Conservation (phyloP, 2,888 invertebrate genomes). For the Spilosoma lubricipeda region DNA sequence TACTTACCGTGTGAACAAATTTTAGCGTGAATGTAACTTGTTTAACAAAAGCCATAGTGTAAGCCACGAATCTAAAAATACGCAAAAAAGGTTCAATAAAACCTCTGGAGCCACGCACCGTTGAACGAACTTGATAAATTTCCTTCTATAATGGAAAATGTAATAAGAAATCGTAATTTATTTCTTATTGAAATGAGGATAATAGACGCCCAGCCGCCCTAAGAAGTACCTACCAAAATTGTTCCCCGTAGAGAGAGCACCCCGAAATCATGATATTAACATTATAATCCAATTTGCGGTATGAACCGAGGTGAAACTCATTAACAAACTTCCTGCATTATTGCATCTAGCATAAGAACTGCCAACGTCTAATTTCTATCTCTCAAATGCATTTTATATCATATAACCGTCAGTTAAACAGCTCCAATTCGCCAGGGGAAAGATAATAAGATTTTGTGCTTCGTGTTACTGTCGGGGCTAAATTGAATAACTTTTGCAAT, state of each 20-base stretch:
- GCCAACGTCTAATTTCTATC: conserved; percentile 57
- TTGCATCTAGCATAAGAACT: conserved; percentile 76
- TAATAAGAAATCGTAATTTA: conserved; percentile 86
- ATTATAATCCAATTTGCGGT: conserved; percentile 84
- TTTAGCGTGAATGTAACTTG: neutral
- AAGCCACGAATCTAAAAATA: conserved; percentile 34
- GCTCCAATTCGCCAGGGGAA: conserved; percentile 59
- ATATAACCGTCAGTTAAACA: conserved; percentile 60
- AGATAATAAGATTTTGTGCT: conserved; percentile 69
- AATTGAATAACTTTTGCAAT: conserved; percentile 67
- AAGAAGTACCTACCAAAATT: conserved; percentile 73
- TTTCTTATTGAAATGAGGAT: conserved; percentile 86
- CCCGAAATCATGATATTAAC: conserved; percentile 80
- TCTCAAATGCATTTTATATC: conserved; percentile 75
- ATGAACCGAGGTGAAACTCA: conserved; percentile 79
- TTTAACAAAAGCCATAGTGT: conserved; percentile 18
- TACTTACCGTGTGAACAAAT: conserved; percentile 6
- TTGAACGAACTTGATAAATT: conserved; percentile 81
- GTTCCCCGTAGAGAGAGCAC: conserved; percentile 71
- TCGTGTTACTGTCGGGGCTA: conserved; percentile 70
- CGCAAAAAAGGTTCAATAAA: conserved; percentile 75
- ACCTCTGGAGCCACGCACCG: conserved; percentile 70
- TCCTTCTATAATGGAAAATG: conserved; percentile 81
- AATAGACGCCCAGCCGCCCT: conserved; percentile 78
- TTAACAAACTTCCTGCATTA: conserved; percentile 80